A percentile compares a stretch with the other conserved stretches of the same genome.
Evolutionary conservation across 1,140 invertebrate genomes (phyloP).

Genomic region (Papilio glaucus): DNA sequence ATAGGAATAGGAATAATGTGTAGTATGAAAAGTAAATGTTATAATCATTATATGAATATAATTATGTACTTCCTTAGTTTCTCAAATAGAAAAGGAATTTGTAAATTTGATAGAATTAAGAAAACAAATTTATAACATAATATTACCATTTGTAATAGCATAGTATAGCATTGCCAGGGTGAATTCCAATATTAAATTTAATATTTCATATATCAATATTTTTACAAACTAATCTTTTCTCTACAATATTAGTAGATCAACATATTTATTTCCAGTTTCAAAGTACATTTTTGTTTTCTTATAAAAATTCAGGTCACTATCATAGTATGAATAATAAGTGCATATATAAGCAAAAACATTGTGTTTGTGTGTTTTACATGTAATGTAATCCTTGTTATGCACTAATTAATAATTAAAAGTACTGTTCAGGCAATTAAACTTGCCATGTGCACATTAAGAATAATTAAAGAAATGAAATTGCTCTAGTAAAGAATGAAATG

Average conservation of each 20-base stretch:
- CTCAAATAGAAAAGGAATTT: no score
- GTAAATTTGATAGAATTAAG: no score
- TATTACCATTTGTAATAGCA: no score
- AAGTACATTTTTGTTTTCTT: not conserved
- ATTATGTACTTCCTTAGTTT: no score
- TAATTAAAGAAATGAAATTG: conserved; percentile 25
- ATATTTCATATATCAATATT: no score
- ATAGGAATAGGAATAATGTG: no score
- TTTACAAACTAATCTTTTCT: no score
- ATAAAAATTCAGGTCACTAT: not conserved
- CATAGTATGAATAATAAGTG: not conserved
- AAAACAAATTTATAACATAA: no score
- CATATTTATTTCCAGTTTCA: not conserved
- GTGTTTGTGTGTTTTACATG: not conserved
- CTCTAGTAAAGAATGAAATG: not conserved
- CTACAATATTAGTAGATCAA: not conserved
- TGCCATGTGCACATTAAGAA: not conserved
- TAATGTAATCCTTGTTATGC: conserved; percentile 15
- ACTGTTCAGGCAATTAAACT: conserved; percentile 17
- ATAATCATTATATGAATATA: no score
- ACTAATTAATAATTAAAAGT: conserved; percentile 38
- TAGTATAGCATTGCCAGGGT: no score
- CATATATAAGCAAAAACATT: conserved; percentile 1
- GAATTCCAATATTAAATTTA: no score
- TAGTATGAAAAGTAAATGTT: no score